A percentile compares a stretch with the other conserved stretches of the same genome.
phyloP scores from a whole-genome alignment of 2,888 invertebrate species.

The Masnerella sp. region DNA sequence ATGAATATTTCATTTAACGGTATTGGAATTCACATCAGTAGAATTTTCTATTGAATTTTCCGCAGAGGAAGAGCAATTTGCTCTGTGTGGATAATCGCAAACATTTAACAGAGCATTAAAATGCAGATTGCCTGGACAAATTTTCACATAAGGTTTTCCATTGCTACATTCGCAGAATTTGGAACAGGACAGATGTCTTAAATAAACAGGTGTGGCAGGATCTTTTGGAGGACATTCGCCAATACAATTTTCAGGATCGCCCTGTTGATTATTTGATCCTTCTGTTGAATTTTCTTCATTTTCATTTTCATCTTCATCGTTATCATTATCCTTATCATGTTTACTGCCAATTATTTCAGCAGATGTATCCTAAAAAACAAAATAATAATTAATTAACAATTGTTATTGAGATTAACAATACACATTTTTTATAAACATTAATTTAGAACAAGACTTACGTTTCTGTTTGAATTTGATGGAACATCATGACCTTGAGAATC shows the following conservation, averaged over 20 bases:
- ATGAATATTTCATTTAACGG: too few species aligned
- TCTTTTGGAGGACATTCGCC: conserved; percentile 61
- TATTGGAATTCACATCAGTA: too few species aligned
- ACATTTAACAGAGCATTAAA: conserved; percentile 50
- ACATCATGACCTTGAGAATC: neutral
- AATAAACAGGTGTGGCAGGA: conserved; percentile 38
- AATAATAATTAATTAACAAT: too few species aligned
- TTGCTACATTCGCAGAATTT: conserved; percentile 65
- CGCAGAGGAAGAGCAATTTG: conserved; percentile 40
- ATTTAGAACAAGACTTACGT: too few species aligned
- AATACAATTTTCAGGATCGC: conserved; percentile 46
- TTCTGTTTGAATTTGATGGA: too few species aligned
- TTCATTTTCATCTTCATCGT: neutral
- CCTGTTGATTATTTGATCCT: neutral
- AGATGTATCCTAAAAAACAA: too few species aligned
- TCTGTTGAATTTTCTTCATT: neutral
- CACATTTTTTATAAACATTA: too few species aligned
- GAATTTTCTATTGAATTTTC: neutral
- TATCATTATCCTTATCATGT: neutral
- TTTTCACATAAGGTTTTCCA: conserved; percentile 40
- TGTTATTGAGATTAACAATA: too few species aligned
- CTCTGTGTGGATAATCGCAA: conserved; percentile 55
- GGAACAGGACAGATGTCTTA: conserved; percentile 60
- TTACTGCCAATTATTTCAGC: too few species aligned
- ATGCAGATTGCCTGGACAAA: conserved; percentile 58